Evolutionary conservation across 1,140 invertebrate species (phyloP), one percentile per base, ranked within the genome.

Genomic region (Metaphire vulgaris): DNA sequence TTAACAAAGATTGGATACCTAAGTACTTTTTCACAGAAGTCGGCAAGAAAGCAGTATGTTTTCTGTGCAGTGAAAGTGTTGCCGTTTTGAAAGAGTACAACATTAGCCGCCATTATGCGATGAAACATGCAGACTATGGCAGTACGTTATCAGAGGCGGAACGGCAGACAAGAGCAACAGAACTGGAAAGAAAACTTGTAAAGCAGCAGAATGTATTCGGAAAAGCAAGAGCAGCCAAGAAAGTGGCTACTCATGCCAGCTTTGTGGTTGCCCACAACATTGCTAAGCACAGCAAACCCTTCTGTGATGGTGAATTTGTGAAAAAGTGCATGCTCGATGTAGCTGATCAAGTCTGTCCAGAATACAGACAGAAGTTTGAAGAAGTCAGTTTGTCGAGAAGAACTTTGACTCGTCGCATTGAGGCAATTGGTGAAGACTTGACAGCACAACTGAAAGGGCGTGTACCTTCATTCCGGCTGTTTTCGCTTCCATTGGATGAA

Each of bases 301-400:
- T 84, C 79, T 80, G 81, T 73, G 81, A 83, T 75, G 82, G 80
- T 34, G 80, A 85, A 81, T 69, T 83, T 68, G 75, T 83, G 71
- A 83, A 84, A 81, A 69, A 80, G 76, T 84, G 81, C 78, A 41
- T 82, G 78, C 82, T 80, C 69, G 78, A 80, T 79, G 82, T 82
- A 76, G 82, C 77, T 67, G 79, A 84, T 80, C 76, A 82, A 80
- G 79, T 84, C 33, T 82, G 81, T 80, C 81, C 82, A 65, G 74
- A 80, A 77, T 77, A 80, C 76, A 76, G 41, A 74, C 68, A 79
- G 65, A 74, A 78, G 67, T 74, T 79, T 33, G 33, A 78, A 76
- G 77, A 76, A 41, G 69, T 74, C 26, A 64, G 74, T 73, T 75
- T 79, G 30, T 79, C 76, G 32, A 74, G 68, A 74, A 79, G 72